Percentiles rank a stretch among this genome's conserved stretches.
These are phyloP conservation scores for Cichlasoma orientale DNA, from an alignment of 2,797 vertebrate genomes.

Conservation along the genomic window DNA sequence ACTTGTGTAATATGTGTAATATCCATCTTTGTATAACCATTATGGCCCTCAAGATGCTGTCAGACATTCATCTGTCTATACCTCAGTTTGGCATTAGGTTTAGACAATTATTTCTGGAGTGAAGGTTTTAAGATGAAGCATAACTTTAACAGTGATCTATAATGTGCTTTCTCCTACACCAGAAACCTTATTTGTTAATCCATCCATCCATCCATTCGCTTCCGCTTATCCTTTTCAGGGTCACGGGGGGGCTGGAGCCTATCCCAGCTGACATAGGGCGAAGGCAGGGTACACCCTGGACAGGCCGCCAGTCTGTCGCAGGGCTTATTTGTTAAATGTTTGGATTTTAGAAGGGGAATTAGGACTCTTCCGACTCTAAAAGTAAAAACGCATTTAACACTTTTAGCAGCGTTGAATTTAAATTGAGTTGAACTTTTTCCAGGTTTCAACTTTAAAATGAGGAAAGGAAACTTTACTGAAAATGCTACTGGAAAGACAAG, in stretches of 20 bases:
- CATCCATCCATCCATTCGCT: too few species aligned
- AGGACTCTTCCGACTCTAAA: constrained; percentile 13
- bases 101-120: constrained; percentile 26
- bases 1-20: constrained; percentile 16
- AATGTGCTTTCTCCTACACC: constrained; percentile 2
- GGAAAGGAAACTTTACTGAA: constrained; percentile 17
- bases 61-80: constrained; percentile 22
- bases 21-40: constrained; percentile 11
- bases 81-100: constrained; percentile 19
- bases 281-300: too few species aligned
- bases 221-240: too few species aligned
- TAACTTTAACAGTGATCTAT: constrained; percentile 29
- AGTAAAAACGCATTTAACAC: constrained; percentile 28
- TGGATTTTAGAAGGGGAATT: constrained; percentile 23
- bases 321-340: constrained; percentile 30
- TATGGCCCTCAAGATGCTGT: constrained; percentile 2
- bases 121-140: constrained; percentile 38
- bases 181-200: constrained; percentile 19
- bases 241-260: too few species aligned
- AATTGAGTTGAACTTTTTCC: constrained; percentile 36
- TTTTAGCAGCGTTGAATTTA: constrained; percentile 9
- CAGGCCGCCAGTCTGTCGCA: too few species aligned
- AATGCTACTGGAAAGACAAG: neutral
- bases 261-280: too few species aligned
- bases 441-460: constrained; percentile 28